A percentile compares a stretch with the other conserved stretches of the same genome.
phyloP scores from a whole-genome alignment of 2,888 invertebrate genomes.

The Hemistola chrysoprasaria region DNA sequence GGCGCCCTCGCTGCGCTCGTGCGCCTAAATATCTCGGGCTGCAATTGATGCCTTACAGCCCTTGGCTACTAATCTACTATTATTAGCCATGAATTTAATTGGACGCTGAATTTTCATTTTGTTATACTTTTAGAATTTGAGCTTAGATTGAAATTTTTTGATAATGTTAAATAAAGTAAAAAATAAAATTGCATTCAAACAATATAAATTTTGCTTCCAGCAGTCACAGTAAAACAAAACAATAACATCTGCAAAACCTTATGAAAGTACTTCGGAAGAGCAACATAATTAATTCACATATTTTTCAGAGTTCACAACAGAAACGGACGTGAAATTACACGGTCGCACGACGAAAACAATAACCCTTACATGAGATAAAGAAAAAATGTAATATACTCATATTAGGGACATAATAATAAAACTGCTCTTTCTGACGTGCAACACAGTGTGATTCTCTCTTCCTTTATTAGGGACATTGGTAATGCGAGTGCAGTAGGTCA shows the following conservation, averaged over 20 bases:
- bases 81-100: too few relatives aligned
- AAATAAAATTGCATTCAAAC: too few relatives aligned
- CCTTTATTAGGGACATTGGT: constrained; percentile 68
- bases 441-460: constrained; percentile 55
- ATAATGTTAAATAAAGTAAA: too few relatives aligned
- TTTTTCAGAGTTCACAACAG: constrained; percentile 1
- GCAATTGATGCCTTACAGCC: too few relatives aligned
- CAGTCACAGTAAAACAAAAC: background rate
- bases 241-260: background rate
- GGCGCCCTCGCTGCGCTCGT: too few relatives aligned
- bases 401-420: constrained; percentile 73
- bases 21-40: too few relatives aligned
- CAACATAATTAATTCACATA: constrained; percentile 4
- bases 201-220: too few relatives aligned
- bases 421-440: constrained; percentile 51
- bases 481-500: constrained; percentile 2
- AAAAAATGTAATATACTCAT: constrained; percentile 53
- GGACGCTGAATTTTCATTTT: too few relatives aligned
- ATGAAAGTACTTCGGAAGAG: background rate
- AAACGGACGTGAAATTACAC: constrained; percentile 6
- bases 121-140: too few relatives aligned
- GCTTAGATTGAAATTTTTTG: too few relatives aligned
- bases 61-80: too few relatives aligned
- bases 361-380: constrained; percentile 30
- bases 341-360: constrained; percentile 38